phyloP scores from a whole-genome alignment of 2,888 invertebrate genomes.

The Nycteola revayana region DNA sequence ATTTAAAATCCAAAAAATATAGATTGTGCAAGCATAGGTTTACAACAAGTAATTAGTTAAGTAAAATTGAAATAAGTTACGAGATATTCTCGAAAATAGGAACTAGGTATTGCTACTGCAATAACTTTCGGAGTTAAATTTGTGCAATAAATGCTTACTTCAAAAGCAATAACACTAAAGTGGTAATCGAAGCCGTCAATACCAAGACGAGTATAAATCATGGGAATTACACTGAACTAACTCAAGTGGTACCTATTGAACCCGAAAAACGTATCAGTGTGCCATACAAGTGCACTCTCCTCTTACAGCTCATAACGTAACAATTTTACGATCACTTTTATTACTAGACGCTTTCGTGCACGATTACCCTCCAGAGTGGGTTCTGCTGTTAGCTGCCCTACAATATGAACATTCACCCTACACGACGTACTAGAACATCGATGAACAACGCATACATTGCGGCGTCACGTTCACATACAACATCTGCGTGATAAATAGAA shows the following conservation, averaged over 20 bases:
- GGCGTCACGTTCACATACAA: constrained; percentile 7
- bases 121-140: no score
- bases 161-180: constrained; percentile 9
- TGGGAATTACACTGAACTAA: constrained; percentile 47
- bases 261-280: constrained; percentile 74
- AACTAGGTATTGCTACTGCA: no score
- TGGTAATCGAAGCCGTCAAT: constrained; percentile 43
- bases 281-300: constrained; percentile 74
- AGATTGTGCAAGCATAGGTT: no score
- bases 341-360: constrained; percentile 81
- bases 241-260: constrained; percentile 46
- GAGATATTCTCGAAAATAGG: no score
- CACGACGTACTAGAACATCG: constrained; percentile 34
- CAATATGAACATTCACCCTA: constrained; percentile 51
- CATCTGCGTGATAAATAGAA: constrained; percentile 3
- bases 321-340: constrained; percentile 80
- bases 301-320: constrained; percentile 76
- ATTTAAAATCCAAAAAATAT: no score
- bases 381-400: constrained; percentile 77
- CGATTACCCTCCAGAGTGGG: constrained; percentile 82
- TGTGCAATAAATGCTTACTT: not conserved
- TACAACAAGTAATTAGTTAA: no score
- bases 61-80: no score
- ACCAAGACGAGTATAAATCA: constrained; percentile 60
- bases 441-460: constrained; percentile 46